Base-by-base conservation (phyloP, 2,888 invertebrate species). In the Patella pellucida region DNA sequence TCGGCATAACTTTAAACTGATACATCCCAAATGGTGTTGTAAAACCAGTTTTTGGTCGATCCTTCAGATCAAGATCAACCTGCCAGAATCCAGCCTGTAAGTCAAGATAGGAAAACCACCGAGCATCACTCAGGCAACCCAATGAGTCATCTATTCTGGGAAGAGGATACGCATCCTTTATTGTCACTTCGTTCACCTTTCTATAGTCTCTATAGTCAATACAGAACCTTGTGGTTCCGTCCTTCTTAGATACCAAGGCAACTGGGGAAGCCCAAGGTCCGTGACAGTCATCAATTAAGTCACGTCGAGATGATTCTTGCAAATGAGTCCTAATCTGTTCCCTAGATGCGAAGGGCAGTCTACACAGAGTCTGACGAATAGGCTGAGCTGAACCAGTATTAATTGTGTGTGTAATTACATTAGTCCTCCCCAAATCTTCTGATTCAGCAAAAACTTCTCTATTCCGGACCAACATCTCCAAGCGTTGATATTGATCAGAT, bases 131-230 rank as follows among this genome's bases (percentile, higher is more conserved):
- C 23, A 78, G 69, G 31, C 19, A 52, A 11, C 76, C 79, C 41
- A 79, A 73, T 62, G 74, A 79, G 27, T 74, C 69, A 67, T 77
- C 73, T n/a, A 75, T 78, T n/a, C 73, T 27, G 27, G 76, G 74
- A 14, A 78, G 19, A 1, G 79, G 76, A 54, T 74, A 79, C 11
- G 75, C 74, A 77, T 72, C 71, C 23, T 72, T 72, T 31, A 51
- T 67, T 2, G 76, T 76, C 15, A 72, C 27, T n/a, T 79, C 79
- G 71, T 79, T 79, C 31, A 79, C 51, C 15, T 54, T 67, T 19
- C 80, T 68, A 62, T n/a, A n/a, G n/a, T n/a, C n/a, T n/a, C n/a
- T n/a, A n/a, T 75, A 80, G 67, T 80, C 81, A 7, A 79, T 74
- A 76, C 79, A 81, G 0, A 70, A 72, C 23, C 78, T 56, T 12